Conservation (phyloP, 2,113 vertebrate species). For the Sisor rabdophorus region DNA sequence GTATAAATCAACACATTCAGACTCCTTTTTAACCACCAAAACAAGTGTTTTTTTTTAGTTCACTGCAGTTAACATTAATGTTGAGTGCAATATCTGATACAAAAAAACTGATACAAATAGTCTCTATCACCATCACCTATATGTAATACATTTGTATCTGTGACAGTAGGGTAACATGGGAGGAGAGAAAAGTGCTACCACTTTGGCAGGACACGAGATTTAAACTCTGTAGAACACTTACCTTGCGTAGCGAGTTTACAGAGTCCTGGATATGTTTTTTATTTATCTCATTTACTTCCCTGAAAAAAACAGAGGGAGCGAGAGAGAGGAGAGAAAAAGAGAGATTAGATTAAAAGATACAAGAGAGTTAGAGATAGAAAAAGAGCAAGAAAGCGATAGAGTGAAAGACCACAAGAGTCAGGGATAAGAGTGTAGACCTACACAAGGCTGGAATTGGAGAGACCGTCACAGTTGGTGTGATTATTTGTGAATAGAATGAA, state of each 20-base stretch:
- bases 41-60: background rate
- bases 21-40: background rate
- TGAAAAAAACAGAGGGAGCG: slow-evolving; percentile 33
- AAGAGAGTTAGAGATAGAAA: background rate
- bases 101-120: background rate
- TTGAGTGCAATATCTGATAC: background rate
- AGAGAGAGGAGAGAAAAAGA: background rate
- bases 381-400: background rate
- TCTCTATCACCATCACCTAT: background rate
- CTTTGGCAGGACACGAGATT: background rate
- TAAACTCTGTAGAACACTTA: slow-evolving; percentile 45
- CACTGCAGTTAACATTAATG: background rate
- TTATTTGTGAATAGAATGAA: no score
- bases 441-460: no score
- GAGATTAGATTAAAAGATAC: background rate
- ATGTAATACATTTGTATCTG: background rate
- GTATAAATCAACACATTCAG: background rate
- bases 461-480: no score
- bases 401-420: no score
- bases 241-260: slow-evolving; percentile 74
- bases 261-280: slow-evolving; percentile 81
- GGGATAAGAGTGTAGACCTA: no score
- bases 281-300: slow-evolving; percentile 82
- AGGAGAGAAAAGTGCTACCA: background rate
- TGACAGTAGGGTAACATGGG: background rate